These are phyloP conservation scores for Elephantulus edwardii DNA, from an alignment of 2,113 vertebrate genomes.

Conservation along the genomic window DNA sequence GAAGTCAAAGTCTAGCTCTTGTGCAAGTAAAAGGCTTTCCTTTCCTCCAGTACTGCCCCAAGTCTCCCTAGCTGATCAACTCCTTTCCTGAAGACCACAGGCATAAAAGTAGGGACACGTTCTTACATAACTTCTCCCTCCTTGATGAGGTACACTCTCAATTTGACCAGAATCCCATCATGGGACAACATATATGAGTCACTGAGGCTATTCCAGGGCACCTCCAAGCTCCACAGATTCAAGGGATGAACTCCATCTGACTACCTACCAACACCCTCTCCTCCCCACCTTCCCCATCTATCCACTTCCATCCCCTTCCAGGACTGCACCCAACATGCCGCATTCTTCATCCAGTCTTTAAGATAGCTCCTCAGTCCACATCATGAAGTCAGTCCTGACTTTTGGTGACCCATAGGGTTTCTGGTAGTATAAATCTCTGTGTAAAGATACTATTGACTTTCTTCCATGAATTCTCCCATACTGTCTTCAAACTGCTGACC, in stretches of 20 bases:
- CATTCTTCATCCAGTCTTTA: background rate
- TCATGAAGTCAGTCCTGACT: no score
- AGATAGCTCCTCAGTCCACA: no score
- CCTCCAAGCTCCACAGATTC: background rate
- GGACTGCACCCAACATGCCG: background rate
- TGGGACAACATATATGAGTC: background rate
- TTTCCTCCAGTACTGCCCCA: background rate
- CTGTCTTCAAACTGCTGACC: no score
- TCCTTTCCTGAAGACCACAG: background rate
- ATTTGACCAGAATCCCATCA: background rate
- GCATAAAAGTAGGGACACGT: background rate
- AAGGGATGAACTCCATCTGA: background rate
- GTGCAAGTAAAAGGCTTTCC: background rate
- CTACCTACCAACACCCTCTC: background rate
- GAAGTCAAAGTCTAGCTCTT: background rate
- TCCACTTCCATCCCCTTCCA: background rate
- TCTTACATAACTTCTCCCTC: background rate
- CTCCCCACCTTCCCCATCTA: background rate
- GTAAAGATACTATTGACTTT: no score
- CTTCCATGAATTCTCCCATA: no score
- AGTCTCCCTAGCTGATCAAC: background rate
- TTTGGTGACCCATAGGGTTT: no score
- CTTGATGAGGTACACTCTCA: background rate
- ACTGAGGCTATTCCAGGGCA: background rate
- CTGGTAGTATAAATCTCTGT: no score